These are phyloP conservation scores for Chelmon rostratus DNA, from an alignment of 2,797 vertebrate species.

Conservation along the genomic window DNA sequence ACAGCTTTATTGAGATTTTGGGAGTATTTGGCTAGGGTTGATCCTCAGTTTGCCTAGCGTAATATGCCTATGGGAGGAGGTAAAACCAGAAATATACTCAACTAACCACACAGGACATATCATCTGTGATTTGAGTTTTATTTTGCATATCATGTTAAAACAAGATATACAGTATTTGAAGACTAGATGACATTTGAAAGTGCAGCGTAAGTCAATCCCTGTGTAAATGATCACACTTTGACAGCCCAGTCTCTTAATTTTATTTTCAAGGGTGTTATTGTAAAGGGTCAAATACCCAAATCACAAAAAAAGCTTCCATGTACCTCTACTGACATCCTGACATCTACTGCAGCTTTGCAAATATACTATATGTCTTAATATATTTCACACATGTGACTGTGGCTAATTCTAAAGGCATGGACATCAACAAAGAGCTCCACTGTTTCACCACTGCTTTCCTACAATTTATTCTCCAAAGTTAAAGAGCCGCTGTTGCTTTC, in stretches of 20 bases:
- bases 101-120: neutral
- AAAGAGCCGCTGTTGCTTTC: too few species aligned
- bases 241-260: neutral
- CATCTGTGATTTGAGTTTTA: neutral
- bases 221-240: neutral
- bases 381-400: too few species aligned
- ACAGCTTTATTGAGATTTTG: constrained; percentile 15
- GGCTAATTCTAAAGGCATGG: too few species aligned
- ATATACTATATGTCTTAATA: too few species aligned
- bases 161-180: neutral
- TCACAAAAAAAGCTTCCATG: neutral
- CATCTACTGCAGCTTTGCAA: too few species aligned
- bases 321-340: too few species aligned
- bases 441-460: too few species aligned
- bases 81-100: neutral
- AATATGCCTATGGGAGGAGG: neutral
- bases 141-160: neutral
- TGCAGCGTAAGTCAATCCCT: neutral
- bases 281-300: neutral
- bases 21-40: neutral
- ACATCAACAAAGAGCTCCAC: too few species aligned
- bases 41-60: neutral
- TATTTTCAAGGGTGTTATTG: neutral
- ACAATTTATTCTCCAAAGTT: too few species aligned
- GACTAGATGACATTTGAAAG: neutral